phyloP scores from a whole-genome alignment of 2,113 vertebrate species.

The Scortum barcoo region DNA sequence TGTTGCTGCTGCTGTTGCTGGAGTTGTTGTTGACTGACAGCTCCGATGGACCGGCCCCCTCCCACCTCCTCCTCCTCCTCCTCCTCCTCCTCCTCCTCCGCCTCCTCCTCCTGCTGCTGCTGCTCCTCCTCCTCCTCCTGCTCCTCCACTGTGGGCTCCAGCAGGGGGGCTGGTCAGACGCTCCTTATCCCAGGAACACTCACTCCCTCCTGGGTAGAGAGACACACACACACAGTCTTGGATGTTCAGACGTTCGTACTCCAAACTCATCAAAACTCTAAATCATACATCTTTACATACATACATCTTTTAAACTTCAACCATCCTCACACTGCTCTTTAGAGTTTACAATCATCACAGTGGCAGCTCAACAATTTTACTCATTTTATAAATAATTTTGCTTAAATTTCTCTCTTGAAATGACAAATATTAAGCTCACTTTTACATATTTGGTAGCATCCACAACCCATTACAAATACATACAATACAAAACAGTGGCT shows the following conservation, averaged over 20 bases:
- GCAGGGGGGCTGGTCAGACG: conserved; percentile 77
- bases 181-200: conserved; percentile 83
- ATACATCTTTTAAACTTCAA: no score
- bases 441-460: no score
- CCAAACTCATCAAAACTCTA: not conserved
- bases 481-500: no score
- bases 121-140: conserved; percentile 47
- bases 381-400: no score
- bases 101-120: conserved; percentile 38
- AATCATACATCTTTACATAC: no score
- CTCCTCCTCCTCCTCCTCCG: conserved; percentile 23
- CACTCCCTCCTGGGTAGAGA: conserved; percentile 77
- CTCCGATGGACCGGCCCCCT: conserved; percentile 66
- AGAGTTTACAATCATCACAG: no score
- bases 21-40: conserved; percentile 77
- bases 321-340: no score
- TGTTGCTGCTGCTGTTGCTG: conserved; percentile 69
- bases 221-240: conserved; percentile 18
- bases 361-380: no score
- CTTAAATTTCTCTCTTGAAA: no score
- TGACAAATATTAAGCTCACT: no score
- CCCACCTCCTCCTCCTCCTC: conserved; percentile 45
- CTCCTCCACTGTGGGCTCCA: conserved; percentile 64
- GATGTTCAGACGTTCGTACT: not conserved
- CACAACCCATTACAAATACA: no score